A percentile compares a stretch with the other conserved stretches of the same genome.
Conservation (phyloP, 2,113 vertebrate species). For the Cottus gobio region DNA sequence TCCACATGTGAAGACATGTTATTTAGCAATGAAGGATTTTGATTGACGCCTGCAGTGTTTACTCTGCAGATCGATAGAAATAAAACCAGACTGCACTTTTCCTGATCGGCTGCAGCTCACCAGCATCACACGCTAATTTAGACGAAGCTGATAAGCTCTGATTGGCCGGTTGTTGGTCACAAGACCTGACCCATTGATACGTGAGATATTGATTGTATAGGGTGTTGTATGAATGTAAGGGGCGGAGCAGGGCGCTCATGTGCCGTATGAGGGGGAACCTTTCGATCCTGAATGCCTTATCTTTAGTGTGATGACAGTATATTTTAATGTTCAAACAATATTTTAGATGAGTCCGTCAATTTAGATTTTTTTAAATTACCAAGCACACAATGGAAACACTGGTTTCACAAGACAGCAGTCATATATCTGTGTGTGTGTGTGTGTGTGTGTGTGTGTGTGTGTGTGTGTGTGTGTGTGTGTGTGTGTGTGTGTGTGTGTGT, state of each 20-base stretch:
- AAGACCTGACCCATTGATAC: constrained; percentile 3
- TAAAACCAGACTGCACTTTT: constrained; percentile 50
- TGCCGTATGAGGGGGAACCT: not conserved
- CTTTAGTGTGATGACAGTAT: not conserved
- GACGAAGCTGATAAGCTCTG: constrained; percentile 29
- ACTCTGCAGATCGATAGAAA: not conserved
- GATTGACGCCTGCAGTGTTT: constrained; percentile 10
- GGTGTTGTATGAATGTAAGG: constrained; percentile 24
- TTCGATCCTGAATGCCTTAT: not conserved
- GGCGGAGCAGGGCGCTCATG: constrained; percentile 1
- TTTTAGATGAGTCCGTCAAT: not conserved
- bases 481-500: not conserved
- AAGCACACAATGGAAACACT: not conserved
- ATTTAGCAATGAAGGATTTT: not conserved
- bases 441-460: not conserved
- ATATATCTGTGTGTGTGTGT: not conserved
- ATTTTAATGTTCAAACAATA: not conserved
- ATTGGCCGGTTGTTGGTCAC: constrained; percentile 33
- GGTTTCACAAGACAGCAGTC: not conserved
- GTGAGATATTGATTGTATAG: constrained; percentile 31
- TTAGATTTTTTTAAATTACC: constrained; percentile 4
- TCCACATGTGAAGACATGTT: not conserved
- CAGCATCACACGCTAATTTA: constrained; percentile 41
- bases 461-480: constrained; percentile 1
- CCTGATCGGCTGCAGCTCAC: constrained; percentile 48